Base-by-base conservation (phyloP, 2,113 vertebrate genomes). In the Acrocephalus kingi region DNA sequence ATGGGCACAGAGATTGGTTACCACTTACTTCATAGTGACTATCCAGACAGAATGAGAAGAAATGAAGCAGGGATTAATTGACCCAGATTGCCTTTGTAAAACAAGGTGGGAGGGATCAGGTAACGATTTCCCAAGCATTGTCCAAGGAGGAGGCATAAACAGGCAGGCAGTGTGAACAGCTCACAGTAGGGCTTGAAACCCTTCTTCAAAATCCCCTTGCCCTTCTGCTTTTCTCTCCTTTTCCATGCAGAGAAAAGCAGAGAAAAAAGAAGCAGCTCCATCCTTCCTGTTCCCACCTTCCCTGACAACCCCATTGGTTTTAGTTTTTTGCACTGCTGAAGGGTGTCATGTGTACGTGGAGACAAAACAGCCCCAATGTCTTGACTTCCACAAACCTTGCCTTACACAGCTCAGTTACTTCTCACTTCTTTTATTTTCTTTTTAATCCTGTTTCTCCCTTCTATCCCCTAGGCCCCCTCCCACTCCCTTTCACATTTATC, bases 41-140 rank as follows among this genome's bases (percentile, higher is more conserved):
- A 85, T 94, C 51, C 94, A 97, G 96, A 97, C 80, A 93, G 94
- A 95, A 95, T 89, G 83, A 88, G 66, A 80, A 96, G 96, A 97
- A 98, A 83, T 84, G 54, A 97, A 96, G 74, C 84, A 84, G 95
- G 71, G 96, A 97, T 97, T 97, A 98, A 93, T 85, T 84, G 95
- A 96, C 77, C 75, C 84, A 13, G 45, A 97, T 87, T 93, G 94
- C 90, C 92, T 81, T 94, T 95, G 84, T 86, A 89, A 96, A 98
- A 88, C 96, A 98, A 97, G 91, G 92, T 86, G 8, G 63, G 91
- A 89, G 90, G n/a, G 93, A 97, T 97, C 97, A 97, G 94, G 94
- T 98, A 97, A 97, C 25, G 0, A 71, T 97, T 98, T 97, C 97
- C 92, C 95, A 97, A 97, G 95, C 87, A 48, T 58, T 82, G 80